Percentiles rank a stretch among this genome's conserved stretches.
Conservation (phyloP, 2,888 invertebrate genomes). For the Melikaiella ostensackeni region DNA sequence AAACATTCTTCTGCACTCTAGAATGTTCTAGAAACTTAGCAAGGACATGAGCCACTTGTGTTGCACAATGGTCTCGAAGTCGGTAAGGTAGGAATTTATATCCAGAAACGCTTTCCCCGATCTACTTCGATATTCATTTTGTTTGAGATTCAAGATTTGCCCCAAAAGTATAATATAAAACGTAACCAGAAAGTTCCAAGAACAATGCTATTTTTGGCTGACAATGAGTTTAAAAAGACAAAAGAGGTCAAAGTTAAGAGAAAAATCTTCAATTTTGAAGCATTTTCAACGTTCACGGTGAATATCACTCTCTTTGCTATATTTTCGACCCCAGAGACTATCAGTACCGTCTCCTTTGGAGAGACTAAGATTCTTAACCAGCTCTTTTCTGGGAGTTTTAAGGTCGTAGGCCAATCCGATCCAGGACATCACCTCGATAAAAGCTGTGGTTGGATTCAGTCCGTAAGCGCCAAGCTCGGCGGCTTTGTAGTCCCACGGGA, state of each 20-base stretch:
- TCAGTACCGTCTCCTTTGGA: constrained; percentile 71
- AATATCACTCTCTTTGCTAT: constrained; percentile 46
- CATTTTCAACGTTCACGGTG: constrained; percentile 7
- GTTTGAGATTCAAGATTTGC: too few species aligned
- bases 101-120: too few species aligned
- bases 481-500: constrained; percentile 79
- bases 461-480: constrained; percentile 68
- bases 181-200: too few species aligned
- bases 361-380: constrained; percentile 60
- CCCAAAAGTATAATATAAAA: too few species aligned
- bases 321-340: constrained; percentile 64
- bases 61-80: too few species aligned
- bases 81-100: too few species aligned
- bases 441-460: constrained; percentile 67
- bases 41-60: too few species aligned
- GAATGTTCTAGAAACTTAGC: too few species aligned
- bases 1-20: too few species aligned
- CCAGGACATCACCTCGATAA: constrained; percentile 70
- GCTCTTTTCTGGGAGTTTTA: constrained; percentile 64
- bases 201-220: not conserved
- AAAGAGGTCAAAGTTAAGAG: not conserved
- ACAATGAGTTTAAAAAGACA: not conserved
- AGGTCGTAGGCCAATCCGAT: constrained; percentile 72
- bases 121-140: too few species aligned
- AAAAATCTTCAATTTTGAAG: not conserved